Evolutionary conservation across 2,113 vertebrate genomes (phyloP).

Genomic region (Procavia capensis): DNA sequence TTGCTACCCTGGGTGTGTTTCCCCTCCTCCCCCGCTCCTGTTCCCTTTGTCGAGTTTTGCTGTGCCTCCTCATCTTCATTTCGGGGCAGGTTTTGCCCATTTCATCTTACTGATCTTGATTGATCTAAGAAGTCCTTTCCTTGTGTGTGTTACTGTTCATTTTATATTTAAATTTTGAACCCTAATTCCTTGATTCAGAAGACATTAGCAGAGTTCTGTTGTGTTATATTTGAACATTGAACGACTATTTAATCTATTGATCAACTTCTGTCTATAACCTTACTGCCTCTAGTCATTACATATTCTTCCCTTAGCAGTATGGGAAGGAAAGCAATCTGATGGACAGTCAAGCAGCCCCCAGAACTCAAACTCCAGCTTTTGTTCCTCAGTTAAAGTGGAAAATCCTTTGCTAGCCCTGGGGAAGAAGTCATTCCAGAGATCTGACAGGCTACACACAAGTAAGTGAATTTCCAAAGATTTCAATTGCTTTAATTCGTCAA

Average conservation of each 20-base stretch:
- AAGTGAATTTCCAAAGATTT: conserved; percentile 76
- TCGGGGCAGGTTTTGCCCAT: too few species aligned
- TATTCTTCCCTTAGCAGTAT: conserved; percentile 79
- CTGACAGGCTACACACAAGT: conserved; percentile 94
- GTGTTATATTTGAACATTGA: not conserved
- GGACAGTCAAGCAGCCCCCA: conserved; percentile 86
- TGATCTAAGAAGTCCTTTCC: too few species aligned
- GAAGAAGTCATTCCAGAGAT: conserved; percentile 93
- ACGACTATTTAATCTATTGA: not conserved
- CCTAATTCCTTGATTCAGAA: conserved; percentile 18
- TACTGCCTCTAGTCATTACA: not conserved
- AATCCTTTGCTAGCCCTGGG: conserved; percentile 88
- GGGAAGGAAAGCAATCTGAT: conserved; percentile 90
- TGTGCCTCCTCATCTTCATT: too few species aligned
- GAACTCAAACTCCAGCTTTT: conserved; percentile 88
- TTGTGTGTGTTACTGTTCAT: too few species aligned
- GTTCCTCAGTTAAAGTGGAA: conserved; percentile 89
- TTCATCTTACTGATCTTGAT: too few species aligned
- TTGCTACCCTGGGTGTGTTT: too few species aligned
- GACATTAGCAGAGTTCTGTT: not conserved
- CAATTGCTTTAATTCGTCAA: not conserved
- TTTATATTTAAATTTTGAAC: conserved; percentile 18
- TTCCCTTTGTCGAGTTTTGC: too few species aligned
- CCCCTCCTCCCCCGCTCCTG: too few species aligned
- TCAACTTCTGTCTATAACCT: not conserved